Conservation (phyloP, 2,797 vertebrate genomes). For the Catharus ustulatus region DNA sequence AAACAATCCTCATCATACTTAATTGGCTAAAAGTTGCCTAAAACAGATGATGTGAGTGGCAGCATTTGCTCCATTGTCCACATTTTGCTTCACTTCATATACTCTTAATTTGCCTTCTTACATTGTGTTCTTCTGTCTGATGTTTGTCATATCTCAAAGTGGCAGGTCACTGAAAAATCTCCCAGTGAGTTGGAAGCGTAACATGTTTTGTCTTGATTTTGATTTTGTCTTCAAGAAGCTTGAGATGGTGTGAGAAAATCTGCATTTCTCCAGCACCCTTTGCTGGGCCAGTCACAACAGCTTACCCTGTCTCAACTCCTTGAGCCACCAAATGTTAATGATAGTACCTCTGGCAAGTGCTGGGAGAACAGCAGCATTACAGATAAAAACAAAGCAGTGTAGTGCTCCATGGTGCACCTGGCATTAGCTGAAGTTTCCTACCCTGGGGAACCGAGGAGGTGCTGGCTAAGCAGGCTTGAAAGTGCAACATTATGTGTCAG, state of each 20-base stretch:
- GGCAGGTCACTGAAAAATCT: background rate
- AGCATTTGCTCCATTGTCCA: background rate
- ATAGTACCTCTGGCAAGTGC: background rate
- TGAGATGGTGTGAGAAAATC: background rate
- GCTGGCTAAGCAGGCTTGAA: background rate
- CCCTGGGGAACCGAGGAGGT: background rate
- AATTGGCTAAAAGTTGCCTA: background rate
- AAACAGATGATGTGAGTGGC: background rate
- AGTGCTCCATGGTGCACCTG: background rate
- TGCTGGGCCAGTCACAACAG: background rate
- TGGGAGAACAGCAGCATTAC: background rate
- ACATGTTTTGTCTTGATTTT: background rate
- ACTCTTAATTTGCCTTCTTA: background rate
- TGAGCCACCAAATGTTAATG: background rate
- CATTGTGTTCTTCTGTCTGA: background rate
- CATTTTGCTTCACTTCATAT: background rate
- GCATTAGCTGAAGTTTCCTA: background rate
- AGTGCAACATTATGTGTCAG: background rate
- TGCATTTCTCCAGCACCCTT: background rate
- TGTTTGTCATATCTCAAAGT: background rate
- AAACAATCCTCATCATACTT: background rate
- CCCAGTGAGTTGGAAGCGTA: background rate
- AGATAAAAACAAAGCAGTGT: constrained; percentile 1
- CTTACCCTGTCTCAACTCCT: background rate
- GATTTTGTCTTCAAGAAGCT: background rate